Conservation (phyloP, 2,888 invertebrate species). For the Aproaerema taeniolella region DNA sequence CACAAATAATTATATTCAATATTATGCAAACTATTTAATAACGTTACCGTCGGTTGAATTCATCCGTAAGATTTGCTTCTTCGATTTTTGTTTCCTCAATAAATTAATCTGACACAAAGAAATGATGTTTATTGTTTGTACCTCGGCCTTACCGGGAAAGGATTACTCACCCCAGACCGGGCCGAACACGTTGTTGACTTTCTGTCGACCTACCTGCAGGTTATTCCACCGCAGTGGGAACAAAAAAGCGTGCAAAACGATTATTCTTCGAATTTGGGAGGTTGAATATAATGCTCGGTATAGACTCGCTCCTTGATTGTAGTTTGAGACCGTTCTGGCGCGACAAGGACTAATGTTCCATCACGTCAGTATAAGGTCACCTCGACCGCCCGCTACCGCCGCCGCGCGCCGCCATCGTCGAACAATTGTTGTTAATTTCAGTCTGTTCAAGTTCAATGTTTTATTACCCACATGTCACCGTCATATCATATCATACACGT, state of each 20-base stretch:
- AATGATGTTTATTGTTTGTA: neutral
- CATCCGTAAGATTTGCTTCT: neutral
- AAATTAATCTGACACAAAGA: neutral
- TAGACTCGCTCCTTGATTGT: conserved; percentile 34
- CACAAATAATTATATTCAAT: conserved; percentile 48
- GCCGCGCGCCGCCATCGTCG: conserved; percentile 4
- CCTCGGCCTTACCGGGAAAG: conserved; percentile 26
- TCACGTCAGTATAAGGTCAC: conserved; percentile 32
- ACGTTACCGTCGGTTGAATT: neutral
- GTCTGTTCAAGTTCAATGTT: conserved; percentile 23
- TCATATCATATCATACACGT: no score
- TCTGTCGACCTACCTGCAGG: conserved; percentile 63
- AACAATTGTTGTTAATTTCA: conserved; percentile 16
- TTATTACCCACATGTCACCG: no score
- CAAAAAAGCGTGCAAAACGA: conserved; percentile 52
- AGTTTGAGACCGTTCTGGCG: conserved; percentile 21
- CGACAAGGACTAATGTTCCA: conserved; percentile 37
- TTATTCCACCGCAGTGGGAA: conserved; percentile 57
- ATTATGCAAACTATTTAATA: conserved; percentile 43
- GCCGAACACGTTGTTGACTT: conserved; percentile 51
- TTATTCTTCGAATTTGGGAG: conserved; percentile 40
- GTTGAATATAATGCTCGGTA: conserved; percentile 30
- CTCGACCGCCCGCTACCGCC: conserved; percentile 31
- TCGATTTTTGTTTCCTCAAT: neutral
- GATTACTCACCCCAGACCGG: conserved; percentile 42